Conservation (phyloP, 2,113 vertebrate genomes). For the Typhlomys cinereus region DNA sequence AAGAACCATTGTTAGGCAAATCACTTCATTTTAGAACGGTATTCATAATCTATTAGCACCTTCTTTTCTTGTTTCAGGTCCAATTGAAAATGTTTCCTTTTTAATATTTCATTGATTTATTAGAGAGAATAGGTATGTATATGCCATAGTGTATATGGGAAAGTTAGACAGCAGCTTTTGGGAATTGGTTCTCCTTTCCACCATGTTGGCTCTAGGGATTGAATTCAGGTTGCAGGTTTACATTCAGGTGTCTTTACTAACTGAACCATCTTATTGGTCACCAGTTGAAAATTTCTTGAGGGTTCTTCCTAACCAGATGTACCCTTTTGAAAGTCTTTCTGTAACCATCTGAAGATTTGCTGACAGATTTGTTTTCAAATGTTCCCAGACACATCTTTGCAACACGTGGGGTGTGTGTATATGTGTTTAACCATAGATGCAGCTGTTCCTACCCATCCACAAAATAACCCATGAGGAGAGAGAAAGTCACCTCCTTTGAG, state of each 20-base stretch:
- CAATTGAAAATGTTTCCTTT: background rate
- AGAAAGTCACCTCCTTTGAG: background rate
- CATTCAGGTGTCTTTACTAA: too few relatives aligned
- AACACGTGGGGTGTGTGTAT: background rate
- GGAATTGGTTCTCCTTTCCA: too few relatives aligned
- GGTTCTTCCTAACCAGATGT: background rate
- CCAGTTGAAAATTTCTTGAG: too few relatives aligned
- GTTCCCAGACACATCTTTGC: background rate
- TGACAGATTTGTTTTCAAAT: conserved; percentile 11
- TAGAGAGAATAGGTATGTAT: too few relatives aligned
- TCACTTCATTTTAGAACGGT: conserved; percentile 10
- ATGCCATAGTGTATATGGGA: too few relatives aligned
- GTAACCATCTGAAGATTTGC: background rate
- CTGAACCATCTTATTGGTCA: too few relatives aligned
- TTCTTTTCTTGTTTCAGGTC: conserved; percentile 17
- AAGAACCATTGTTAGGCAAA: background rate
- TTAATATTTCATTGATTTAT: too few relatives aligned
- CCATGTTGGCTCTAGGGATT: too few relatives aligned
- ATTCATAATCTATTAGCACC: background rate
- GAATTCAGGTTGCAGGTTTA: too few relatives aligned
- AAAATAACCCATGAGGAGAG: background rate
- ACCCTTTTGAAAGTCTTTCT: conserved; percentile 21
- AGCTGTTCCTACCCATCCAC: background rate
- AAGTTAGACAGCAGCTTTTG: too few relatives aligned
- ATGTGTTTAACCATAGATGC: background rate